Evolutionary conservation across 2,113 vertebrate species (phyloP).

Genomic region (Panthera tigris): DNA sequence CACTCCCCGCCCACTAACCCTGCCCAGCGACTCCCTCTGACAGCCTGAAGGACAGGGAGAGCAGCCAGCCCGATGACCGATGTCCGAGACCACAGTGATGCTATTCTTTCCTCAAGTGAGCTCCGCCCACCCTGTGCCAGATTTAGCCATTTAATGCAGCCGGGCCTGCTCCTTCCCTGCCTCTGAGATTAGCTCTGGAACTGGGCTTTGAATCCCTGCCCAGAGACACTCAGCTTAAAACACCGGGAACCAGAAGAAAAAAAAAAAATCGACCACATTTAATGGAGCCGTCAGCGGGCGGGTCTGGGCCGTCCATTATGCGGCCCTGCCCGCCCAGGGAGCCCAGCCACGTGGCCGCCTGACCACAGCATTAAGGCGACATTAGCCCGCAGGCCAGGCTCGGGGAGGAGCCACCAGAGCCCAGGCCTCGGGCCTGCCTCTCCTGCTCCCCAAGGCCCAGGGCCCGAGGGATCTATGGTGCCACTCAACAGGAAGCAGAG

Average conservation of each 20-base stretch:
- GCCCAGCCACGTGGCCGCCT: slow-evolving; percentile 65
- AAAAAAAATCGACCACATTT: slow-evolving; percentile 79
- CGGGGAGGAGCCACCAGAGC: slow-evolving; percentile 35
- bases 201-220: slow-evolving; percentile 75
- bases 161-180: slow-evolving; percentile 26
- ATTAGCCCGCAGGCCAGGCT: slow-evolving; percentile 51
- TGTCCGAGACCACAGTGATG: slow-evolving; percentile 62
- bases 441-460: neutral
- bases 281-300: slow-evolving; percentile 75
- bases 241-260: slow-evolving; percentile 72
- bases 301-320: slow-evolving; percentile 75
- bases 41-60: slow-evolving; percentile 76
- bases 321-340: slow-evolving; percentile 57
- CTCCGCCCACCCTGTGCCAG: slow-evolving; percentile 45
- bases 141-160: slow-evolving; percentile 80
- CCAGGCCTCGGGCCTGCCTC: neutral
- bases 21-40: neutral
- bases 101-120: slow-evolving; percentile 79
- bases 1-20: neutral
- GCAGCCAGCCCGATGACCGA: slow-evolving; percentile 65
- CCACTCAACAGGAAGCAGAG: neutral
- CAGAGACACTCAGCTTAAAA: slow-evolving; percentile 81
- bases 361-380: slow-evolving; percentile 75
- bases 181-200: slow-evolving; percentile 75
- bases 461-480: neutral